These are phyloP conservation scores for Papilio dardanus DNA, from an alignment of 1,140 invertebrate species.

Conservation along the genomic window DNA sequence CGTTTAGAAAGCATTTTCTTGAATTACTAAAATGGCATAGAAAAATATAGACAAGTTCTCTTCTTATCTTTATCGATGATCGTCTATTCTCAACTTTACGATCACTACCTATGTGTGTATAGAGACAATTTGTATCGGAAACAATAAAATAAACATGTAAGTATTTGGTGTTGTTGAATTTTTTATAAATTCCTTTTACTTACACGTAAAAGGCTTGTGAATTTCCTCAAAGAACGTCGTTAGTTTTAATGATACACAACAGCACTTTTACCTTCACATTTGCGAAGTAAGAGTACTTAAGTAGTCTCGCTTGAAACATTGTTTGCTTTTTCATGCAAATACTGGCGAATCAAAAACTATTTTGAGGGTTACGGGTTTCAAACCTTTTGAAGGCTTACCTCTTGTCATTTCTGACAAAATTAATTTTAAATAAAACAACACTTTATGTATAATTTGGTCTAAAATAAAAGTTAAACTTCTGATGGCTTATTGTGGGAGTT, in stretches of 20 bases:
- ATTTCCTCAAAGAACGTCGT: not conserved
- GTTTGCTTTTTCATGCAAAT: conserved; percentile 15
- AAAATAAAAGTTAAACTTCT: not conserved
- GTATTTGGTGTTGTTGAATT: not conserved
- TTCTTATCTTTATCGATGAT: not conserved
- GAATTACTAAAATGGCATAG: too few species aligned
- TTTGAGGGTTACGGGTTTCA: not conserved
- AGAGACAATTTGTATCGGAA: not conserved
- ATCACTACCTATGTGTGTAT: not conserved
- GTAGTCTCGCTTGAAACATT: not conserved
- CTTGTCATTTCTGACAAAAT: not conserved
- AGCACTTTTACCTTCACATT: conserved; percentile 9
- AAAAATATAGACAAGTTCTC: not conserved
- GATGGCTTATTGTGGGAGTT: not conserved
- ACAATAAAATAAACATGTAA: not conserved
- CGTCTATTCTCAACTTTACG: not conserved
- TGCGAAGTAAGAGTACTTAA: conserved; percentile 7
- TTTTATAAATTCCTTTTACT: conserved; percentile 1
- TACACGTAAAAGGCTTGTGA: conserved; percentile 1
- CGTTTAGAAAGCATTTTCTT: too few species aligned
- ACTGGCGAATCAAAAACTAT: not conserved
- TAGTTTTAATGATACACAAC: conserved; percentile 26
- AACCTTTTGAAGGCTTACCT: not conserved
- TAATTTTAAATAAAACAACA: not conserved
- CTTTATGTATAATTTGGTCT: not conserved